Base-by-base conservation (phyloP, 2,797 vertebrate genomes). In the Pipistrellus kuhlii region DNA sequence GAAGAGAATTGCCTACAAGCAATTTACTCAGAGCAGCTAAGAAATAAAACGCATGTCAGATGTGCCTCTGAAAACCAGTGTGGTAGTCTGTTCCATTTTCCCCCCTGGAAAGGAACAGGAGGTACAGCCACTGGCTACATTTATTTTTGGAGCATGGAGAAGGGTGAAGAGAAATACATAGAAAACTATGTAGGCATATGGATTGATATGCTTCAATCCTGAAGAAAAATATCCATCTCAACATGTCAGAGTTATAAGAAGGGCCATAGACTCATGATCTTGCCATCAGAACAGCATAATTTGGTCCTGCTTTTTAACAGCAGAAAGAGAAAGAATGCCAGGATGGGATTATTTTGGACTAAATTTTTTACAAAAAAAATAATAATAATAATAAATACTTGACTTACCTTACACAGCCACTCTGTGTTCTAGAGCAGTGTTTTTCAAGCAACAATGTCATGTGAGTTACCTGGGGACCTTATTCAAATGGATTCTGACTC, bases 151-250 rank as follows among this genome's bases (percentile, higher is more conserved):
- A 94, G 44, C 62, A 51, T 30, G 18, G 66, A 92, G 69, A 83
- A 93, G 76, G 66, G 51, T 57, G 71, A 88, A 80, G n/a, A 94
- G 35, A 95, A 92, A 89, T 62, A 90, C 55, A 75, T 32, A 90
- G 95, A 97, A 96, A 95, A 96, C 71, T 93, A 94, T 92, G 85
- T 66, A 98, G 96, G 96, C 96, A 97, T 97, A 97, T 76, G 95
- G 86, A 94, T 86, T 97, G 78, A 96, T 86, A 51, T 94, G 85
- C 96, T 94, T 93, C 85, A 90, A 59, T 83, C 80, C 93, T 92
- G 57, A 85, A 95, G 93, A 93, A 96, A 97, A 97, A 92, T 87
- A 97, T 97, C 78, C 92, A 88, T 92, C 78, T 97, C 77, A 81
- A 71, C 46, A 78, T 85, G 97, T 95, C 96, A 91, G 64, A 90